Conservation (phyloP, 1,140 invertebrate genomes). For the Bombus polaris region DNA sequence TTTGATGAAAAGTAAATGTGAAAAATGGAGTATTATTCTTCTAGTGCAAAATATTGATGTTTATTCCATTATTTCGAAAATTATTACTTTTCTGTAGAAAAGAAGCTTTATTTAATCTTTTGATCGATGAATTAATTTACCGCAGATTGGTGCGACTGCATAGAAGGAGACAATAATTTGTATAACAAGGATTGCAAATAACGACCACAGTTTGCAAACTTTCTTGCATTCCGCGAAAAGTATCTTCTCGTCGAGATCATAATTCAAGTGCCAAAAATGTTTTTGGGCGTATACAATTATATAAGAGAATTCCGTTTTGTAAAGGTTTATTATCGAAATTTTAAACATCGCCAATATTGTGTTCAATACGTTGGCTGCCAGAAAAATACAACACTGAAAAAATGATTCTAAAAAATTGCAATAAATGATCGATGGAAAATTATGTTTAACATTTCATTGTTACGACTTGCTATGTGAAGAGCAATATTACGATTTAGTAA, state of each 20-base stretch:
- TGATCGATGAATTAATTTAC: background rate
- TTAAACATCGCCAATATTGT: slow-evolving; percentile 46
- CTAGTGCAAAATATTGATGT: no score
- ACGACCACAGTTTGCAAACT: slow-evolving; percentile 35
- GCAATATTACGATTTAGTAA: no score
- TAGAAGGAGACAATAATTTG: background rate
- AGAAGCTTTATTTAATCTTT: background rate
- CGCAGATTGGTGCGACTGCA: background rate
- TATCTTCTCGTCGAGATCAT: slow-evolving; percentile 30
- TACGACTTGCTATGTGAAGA: no score
- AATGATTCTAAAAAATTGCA: no score
- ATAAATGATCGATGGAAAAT: no score
- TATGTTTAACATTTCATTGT: no score
- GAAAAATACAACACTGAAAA: slow-evolving; percentile 36
- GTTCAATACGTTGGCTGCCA: slow-evolving; percentile 28
- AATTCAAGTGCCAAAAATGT: slow-evolving; percentile 56
- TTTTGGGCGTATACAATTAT: slow-evolving; percentile 45
- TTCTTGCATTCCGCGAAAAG: slow-evolving; percentile 32
- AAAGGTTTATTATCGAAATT: background rate
- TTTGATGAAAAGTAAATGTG: no score
- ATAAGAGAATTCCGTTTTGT: slow-evolving; percentile 13
- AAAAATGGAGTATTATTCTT: no score
- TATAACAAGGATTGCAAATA: slow-evolving; percentile 10
- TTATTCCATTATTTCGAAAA: background rate
- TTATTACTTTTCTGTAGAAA: background rate